These are phyloP conservation scores for Pyralis farinalis DNA, from an alignment of 2,888 invertebrate species.

Conservation along the genomic window DNA sequence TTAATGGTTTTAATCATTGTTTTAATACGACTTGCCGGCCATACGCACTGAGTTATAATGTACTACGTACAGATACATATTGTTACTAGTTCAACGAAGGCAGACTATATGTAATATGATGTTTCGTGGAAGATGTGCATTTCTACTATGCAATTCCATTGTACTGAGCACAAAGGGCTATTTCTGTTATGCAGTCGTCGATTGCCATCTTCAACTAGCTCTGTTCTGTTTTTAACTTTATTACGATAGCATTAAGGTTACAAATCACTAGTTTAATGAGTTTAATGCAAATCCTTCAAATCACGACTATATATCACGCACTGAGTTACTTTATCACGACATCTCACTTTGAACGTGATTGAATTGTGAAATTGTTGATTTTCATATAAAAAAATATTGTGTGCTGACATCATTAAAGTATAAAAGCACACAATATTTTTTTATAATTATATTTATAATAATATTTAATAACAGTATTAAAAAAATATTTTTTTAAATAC, in stretches of 20 bases:
- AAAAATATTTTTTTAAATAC: too few relatives aligned
- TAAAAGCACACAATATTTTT: too few relatives aligned
- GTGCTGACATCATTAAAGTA: too few relatives aligned
- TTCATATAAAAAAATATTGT: too few relatives aligned
- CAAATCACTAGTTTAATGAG: neutral
- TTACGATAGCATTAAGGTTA: neutral
- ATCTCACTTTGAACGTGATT: constrained; percentile 7
- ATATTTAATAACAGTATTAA: too few relatives aligned
- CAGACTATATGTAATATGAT: too few relatives aligned
- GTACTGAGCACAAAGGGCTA: constrained; percentile 42
- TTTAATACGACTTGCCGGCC: too few relatives aligned
- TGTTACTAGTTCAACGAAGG: too few relatives aligned
- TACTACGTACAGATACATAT: too few relatives aligned
- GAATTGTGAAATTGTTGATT: constrained; percentile 11
- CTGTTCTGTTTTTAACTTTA: neutral
- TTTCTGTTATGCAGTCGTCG: constrained; percentile 18
- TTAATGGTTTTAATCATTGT: too few relatives aligned
- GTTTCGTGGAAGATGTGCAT: constrained; percentile 12
- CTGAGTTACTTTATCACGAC: constrained; percentile 17
- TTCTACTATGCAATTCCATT: constrained; percentile 24
- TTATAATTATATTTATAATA: too few relatives aligned
- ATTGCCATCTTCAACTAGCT: neutral
- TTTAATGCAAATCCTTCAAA: constrained; percentile 5
- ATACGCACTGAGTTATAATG: too few relatives aligned
- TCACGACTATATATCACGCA: constrained; percentile 25